These are phyloP conservation scores for Homarus americanus DNA, from an alignment of 1,140 invertebrate species.

Conservation along the genomic window DNA sequence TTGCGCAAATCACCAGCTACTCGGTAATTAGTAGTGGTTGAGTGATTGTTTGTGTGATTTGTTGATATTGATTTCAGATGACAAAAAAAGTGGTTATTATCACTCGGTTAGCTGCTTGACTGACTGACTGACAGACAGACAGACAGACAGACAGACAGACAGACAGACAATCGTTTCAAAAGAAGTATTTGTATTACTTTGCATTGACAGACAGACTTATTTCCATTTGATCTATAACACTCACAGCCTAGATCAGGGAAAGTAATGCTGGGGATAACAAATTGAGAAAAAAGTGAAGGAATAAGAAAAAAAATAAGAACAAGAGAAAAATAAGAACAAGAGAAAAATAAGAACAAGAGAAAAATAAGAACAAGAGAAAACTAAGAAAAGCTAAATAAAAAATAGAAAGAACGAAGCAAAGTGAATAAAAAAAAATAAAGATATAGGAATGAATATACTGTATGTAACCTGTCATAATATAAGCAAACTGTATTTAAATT, in stretches of 20 bases:
- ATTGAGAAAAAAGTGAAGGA: background rate
- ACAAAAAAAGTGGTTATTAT: constrained; percentile 3
- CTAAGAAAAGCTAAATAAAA: too few species aligned
- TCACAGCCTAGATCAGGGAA: background rate
- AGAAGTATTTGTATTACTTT: too few species aligned
- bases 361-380: too few species aligned
- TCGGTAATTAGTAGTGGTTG: too few species aligned
- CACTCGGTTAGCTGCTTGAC: background rate
- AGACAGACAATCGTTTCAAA: background rate
- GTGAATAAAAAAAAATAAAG: too few species aligned
- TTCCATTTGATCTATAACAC: background rate
- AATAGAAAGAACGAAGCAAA: too few species aligned
- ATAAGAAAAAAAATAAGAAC: background rate
- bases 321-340: background rate
- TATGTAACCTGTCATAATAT: too few species aligned
- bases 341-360: too few species aligned
- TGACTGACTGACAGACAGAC: background rate
- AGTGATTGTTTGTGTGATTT: too few species aligned
- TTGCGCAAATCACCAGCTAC: too few species aligned
- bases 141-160: background rate
- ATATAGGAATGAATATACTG: too few species aligned
- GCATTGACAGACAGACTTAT: background rate
- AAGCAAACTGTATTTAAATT: too few species aligned
- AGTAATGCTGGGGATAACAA: background rate
- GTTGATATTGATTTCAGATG: background rate